Base-by-base conservation (phyloP, 1,140 invertebrate genomes). In the Formica exsecta region DNA sequence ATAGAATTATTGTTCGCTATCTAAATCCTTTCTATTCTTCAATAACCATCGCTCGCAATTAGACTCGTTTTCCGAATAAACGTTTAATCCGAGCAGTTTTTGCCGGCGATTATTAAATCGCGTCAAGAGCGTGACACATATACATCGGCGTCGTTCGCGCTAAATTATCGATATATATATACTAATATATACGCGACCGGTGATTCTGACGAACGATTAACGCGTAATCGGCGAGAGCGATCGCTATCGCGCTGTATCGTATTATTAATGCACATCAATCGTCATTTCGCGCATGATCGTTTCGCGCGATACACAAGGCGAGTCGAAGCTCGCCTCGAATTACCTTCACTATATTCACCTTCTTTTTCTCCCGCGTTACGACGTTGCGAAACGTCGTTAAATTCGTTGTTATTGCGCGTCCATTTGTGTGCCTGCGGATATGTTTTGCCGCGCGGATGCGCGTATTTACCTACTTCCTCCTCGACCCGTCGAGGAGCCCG, bases 381-480 rank as follows among this genome's bases (percentile, higher is more conserved):
- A 85, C 44, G 38, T 87, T 66, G 71, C 41, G 57, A 66, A 75
- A 85, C 48, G 64, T 5, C 54, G 41, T n/a, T 22, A 25, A 71
- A 70, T 73, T 57, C 68, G 59, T 25, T 38, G 44, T 48, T 57
- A 54, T 59, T 48, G 44, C 38, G 54, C 38, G 68, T 51, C n/a
- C 29, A 59, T 41, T 22, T 66, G n/a, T 36, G 59, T 66, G 59
- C 44, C 22, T 64, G 64, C 41, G 38, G 54, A 32, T 66, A 11
- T 5, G n/a, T 75, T 48, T 48, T 48, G 44, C 4, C 8, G 0
- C 22, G 48, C 62, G 68, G 79, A 57, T 44, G 54, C 51, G 54
- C 22, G 74, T 32, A 87, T 57, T 87, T 87, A 75, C 51, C 51
- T 87, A 77, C 57, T 85, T 77, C 81, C 79, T 85, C 48, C 64